These are phyloP conservation scores for Heliconius eleuchia DNA, from an alignment of 1,140 invertebrate genomes.

Conservation along the genomic window DNA sequence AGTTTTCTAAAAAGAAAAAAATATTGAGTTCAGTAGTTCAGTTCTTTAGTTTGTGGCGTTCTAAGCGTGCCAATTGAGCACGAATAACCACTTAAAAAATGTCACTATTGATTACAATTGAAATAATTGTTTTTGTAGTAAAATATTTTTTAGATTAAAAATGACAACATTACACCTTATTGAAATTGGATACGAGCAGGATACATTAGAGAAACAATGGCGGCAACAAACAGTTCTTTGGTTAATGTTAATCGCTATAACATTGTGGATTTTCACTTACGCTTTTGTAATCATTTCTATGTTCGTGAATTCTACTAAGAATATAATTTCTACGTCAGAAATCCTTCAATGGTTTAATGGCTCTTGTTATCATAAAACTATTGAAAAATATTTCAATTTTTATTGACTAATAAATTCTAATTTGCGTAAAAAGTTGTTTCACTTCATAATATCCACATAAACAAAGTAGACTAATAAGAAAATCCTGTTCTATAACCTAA, in stretches of 20 bases:
- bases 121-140: conserved; percentile 7
- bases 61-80: no score
- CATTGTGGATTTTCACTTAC: conserved; percentile 53
- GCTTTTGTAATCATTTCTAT: conserved; percentile 42
- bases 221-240: conserved; percentile 42
- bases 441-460: no score
- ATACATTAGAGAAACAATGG: conserved; percentile 34
- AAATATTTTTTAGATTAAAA: conserved; percentile 44
- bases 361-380: conserved; percentile 13
- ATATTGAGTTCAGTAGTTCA: no score
- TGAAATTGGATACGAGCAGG: conserved; percentile 21
- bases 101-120: not conserved
- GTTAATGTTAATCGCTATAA: conserved; percentile 45
- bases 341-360: conserved; percentile 29
- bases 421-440: no score
- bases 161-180: conserved; percentile 20
- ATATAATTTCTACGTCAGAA: conserved; percentile 19
- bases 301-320: conserved; percentile 34
- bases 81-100: no score
- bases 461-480: no score
- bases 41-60: no score
- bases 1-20: not conserved
- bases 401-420: not conserved
- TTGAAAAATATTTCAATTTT: conserved; percentile 9
- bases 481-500: no score